Percentiles rank a stretch among this genome's conserved stretches.
These are phyloP conservation scores for Drosophila mayaguana DNA, from an alignment of 2,888 invertebrate genomes.

Conservation along the genomic window DNA sequence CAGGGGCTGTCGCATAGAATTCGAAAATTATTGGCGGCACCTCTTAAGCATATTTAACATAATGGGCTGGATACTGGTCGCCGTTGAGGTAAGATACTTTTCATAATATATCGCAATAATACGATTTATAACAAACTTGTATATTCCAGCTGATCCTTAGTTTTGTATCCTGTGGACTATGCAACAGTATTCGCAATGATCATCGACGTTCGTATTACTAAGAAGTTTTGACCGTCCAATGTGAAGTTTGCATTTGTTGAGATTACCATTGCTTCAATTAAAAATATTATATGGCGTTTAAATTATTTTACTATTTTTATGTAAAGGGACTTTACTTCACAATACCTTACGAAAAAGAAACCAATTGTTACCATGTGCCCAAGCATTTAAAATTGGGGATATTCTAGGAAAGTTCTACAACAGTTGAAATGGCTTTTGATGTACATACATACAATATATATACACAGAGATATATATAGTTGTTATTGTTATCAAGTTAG, in stretches of 20 bases:
- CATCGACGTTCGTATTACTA: constrained; percentile 89
- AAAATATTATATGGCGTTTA: constrained; percentile 16
- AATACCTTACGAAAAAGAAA: constrained; percentile 4
- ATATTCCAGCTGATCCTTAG: constrained; percentile 87
- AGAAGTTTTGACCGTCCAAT: constrained; percentile 59
- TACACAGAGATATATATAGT: constrained; percentile 8
- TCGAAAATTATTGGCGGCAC: constrained; percentile 77
- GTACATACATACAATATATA: constrained; percentile 15
- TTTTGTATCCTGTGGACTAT: constrained; percentile 93
- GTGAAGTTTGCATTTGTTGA: constrained; percentile 46
- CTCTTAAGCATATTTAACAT: constrained; percentile 72
- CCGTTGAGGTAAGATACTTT: constrained; percentile 66
- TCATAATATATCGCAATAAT: neutral
- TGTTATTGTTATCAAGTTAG: constrained; percentile 15
- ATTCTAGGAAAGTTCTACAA: constrained; percentile 9
- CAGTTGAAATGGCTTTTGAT: constrained; percentile 22
- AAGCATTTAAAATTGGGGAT: constrained; percentile 2
- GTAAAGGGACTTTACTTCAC: constrained; percentile 17
- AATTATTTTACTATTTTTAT: constrained; percentile 38
- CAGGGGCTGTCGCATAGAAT: constrained; percentile 75
- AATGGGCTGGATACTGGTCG: constrained; percentile 68
- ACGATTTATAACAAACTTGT: neutral
- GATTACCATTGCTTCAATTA: constrained; percentile 34
- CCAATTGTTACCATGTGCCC: constrained; percentile 11
- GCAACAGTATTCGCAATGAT: constrained; percentile 93